Conservation (phyloP, 2,888 invertebrate species). For the Thumatha senex region DNA sequence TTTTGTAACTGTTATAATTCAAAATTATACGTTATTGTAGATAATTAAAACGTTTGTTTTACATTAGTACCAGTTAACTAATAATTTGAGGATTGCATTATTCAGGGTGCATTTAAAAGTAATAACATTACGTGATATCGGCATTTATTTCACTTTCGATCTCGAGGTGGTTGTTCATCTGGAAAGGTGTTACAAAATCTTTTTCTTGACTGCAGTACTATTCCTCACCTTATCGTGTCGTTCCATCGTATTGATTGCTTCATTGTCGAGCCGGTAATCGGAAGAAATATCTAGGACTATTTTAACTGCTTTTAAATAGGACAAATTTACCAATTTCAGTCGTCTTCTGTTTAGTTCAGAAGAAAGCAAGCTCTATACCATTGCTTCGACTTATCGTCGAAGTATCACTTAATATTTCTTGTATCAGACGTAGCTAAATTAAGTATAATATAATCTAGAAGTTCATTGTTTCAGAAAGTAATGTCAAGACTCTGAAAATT, state of each 20-base stretch:
- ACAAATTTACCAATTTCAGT: not conserved
- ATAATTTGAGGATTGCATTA: constrained; percentile 15
- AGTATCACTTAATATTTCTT: no score
- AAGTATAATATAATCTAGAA: no score
- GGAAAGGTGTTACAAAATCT: constrained; percentile 17
- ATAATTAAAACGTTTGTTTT: constrained; percentile 15
- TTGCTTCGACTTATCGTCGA: no score
- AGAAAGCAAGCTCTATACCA: no score
- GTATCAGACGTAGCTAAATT: no score
- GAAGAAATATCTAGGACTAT: not conserved
- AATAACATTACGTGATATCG: constrained; percentile 16
- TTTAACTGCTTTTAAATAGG: constrained; percentile 1
- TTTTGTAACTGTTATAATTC: constrained; percentile 5
- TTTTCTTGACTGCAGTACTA: constrained; percentile 14
- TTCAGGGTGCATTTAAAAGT: constrained; percentile 11
- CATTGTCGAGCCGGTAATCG: constrained; percentile 7
- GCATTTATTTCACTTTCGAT: constrained; percentile 20
- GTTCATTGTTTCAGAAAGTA: no score
- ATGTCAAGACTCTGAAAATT: no score
- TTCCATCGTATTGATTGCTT: constrained; percentile 14
- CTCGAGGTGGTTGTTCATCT: constrained; percentile 13
- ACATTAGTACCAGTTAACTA: constrained; percentile 14
- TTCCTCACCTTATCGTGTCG: no score
- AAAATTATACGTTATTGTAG: constrained; percentile 8
- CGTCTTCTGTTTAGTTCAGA: not conserved